A percentile compares a stretch with the other conserved stretches of the same genome.
Evolutionary conservation across 64 coral and sea anemone species (phyloP).

Genomic region (Acropora tenuis): DNA sequence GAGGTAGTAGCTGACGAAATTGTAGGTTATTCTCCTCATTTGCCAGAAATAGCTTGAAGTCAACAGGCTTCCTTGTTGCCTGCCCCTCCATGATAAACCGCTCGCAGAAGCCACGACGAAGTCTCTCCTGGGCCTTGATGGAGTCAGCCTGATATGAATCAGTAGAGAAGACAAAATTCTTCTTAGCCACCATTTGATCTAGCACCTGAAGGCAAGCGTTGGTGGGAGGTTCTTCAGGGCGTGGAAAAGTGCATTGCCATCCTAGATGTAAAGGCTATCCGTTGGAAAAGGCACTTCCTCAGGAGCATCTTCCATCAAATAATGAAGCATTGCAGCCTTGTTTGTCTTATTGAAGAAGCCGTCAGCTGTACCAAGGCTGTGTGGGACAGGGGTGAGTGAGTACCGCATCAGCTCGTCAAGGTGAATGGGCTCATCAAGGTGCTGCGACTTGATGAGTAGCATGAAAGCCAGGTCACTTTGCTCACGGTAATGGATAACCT

Average conservation of each 20-base stretch:
- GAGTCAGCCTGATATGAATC: constrained; percentile 57
- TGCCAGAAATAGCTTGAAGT: constrained; percentile 74
- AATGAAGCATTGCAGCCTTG: constrained; percentile 40
- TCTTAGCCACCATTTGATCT: constrained; percentile 68
- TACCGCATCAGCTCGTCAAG: constrained; percentile 40
- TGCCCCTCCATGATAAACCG: constrained; percentile 36
- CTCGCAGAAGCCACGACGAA: constrained; percentile 44
- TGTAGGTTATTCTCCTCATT: constrained; percentile 63
- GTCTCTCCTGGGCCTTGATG: constrained; percentile 45
- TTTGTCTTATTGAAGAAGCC: constrained; percentile 44
- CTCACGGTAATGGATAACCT: constrained; percentile 42
- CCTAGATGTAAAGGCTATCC: constrained; percentile 6
- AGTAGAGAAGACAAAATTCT: constrained; percentile 66
- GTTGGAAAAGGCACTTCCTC: constrained; percentile 33
- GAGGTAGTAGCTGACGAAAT: constrained; percentile 39
- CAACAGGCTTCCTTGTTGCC: constrained; percentile 53
- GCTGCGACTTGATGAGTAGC: constrained; percentile 30
- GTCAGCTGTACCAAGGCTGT: constrained; percentile 55
- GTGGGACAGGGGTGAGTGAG: constrained; percentile 36
- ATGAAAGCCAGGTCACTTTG: constrained; percentile 32
- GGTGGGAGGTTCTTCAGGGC: constrained; percentile 56
- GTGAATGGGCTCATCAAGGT: constrained; percentile 28
- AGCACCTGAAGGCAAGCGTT: constrained; percentile 48
- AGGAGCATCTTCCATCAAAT: constrained; percentile 5
- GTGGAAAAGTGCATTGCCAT: constrained; percentile 60